These are phyloP conservation scores for Amphiprion percula DNA, from an alignment of 2,113 vertebrate genomes.

Conservation along the genomic window DNA sequence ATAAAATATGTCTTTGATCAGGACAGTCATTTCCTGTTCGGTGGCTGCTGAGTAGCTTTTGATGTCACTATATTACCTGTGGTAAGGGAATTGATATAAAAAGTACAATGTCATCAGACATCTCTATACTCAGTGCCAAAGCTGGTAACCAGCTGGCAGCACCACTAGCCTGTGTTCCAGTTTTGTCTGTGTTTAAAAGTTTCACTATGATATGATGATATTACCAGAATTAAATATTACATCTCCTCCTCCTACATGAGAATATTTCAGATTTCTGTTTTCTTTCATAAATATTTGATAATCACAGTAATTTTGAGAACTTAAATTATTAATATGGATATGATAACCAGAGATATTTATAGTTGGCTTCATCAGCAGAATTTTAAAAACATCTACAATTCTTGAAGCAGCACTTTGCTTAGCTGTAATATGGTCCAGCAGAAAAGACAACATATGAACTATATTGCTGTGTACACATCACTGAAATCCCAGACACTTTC, in stretches of 20 bases:
- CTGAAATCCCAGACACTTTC: not conserved
- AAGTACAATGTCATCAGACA: constrained; percentile 16
- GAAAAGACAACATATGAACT: not conserved
- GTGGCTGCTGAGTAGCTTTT: constrained; percentile 3
- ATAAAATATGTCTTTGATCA: constrained; percentile 20
- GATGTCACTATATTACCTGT: constrained; percentile 13
- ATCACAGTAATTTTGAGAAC: not conserved
- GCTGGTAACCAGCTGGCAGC: not conserved
- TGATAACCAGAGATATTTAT: not conserved
- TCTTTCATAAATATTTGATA: not conserved
- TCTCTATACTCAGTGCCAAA: not conserved
- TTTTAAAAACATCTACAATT: not conserved
- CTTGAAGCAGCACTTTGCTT: not conserved
- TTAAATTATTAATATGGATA: not conserved
- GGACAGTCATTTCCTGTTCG: constrained; percentile 8
- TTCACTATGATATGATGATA: not conserved
- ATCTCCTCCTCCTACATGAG: not conserved
- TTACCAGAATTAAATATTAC: not conserved
- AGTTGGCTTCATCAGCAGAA: not conserved
- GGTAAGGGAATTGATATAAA: constrained; percentile 2
- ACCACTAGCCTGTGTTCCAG: not conserved
- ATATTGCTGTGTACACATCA: constrained; percentile 2
- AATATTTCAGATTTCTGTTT: not conserved
- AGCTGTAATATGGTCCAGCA: not conserved
- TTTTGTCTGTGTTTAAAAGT: not conserved